Percentiles rank a stretch among this genome's conserved stretches.
phyloP scores from a whole-genome alignment of 2,113 vertebrate genomes.

The Neofelis nebulosa region DNA sequence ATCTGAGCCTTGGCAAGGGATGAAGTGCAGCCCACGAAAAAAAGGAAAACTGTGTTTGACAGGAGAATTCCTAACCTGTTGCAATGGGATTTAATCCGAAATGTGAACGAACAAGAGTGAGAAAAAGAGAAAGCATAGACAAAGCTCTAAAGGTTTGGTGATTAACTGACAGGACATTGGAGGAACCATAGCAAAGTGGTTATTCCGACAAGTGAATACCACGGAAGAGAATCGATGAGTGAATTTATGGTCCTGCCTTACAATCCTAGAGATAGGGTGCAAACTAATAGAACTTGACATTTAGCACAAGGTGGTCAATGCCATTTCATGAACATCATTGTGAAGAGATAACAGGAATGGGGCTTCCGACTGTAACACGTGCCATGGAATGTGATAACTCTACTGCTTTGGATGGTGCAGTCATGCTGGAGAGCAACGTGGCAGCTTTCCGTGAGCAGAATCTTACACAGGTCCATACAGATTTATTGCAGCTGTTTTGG shows the following conservation, averaged over 20 bases:
- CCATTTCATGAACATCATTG: not conserved
- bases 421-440: not conserved
- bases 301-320: not conserved
- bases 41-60: slow-evolving; percentile 51
- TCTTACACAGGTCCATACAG: not conserved
- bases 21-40: slow-evolving; percentile 11
- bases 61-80: slow-evolving; percentile 48
- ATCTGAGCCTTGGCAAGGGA: slow-evolving; percentile 57
- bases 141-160: not conserved
- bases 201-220: slow-evolving; percentile 28
- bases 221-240: not conserved
- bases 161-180: not conserved
- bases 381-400: not conserved
- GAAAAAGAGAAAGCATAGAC: not conserved
- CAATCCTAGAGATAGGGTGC: not conserved
- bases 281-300: not conserved
- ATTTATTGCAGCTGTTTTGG: not conserved
- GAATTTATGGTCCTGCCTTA: not conserved
- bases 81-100: slow-evolving; percentile 38
- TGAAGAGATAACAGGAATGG: not conserved
- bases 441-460: not conserved
- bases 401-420: not conserved
- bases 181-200: not conserved
- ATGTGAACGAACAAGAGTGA: not conserved
- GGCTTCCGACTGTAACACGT: not conserved